These are phyloP conservation scores for Allygus modestus DNA, from an alignment of 2,888 invertebrate species.

Conservation along the genomic window DNA sequence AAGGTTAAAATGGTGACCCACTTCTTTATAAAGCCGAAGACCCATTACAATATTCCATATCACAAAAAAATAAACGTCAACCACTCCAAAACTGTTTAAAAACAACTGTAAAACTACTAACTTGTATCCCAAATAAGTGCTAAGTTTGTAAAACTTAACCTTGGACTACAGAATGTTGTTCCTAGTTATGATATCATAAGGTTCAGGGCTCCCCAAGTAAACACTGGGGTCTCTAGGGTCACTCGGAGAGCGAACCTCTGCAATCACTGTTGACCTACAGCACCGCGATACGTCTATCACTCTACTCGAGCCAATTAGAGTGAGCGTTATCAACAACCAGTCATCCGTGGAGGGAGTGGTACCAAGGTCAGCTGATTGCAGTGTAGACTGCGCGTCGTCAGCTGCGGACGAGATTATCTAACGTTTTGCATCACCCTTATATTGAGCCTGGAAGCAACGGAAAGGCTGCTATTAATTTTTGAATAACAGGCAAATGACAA, in stretches of 20 bases:
- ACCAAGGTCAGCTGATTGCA: conserved; percentile 11
- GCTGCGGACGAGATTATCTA: too few relatives aligned
- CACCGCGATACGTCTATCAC: background rate
- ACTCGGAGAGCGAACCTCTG: background rate
- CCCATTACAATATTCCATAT: too few relatives aligned
- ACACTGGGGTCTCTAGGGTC: conserved; percentile 12
- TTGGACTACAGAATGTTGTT: background rate
- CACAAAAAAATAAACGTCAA: too few relatives aligned
- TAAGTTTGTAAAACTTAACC: background rate
- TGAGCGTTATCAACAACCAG: background rate
- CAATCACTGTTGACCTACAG: conserved; percentile 5
- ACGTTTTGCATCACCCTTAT: too few relatives aligned
- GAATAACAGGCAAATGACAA: too few relatives aligned
- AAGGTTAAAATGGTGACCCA: too few relatives aligned
- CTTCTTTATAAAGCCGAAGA: too few relatives aligned
- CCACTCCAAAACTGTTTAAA: too few relatives aligned
- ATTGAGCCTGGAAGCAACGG: too few relatives aligned
- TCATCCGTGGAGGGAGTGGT: background rate
- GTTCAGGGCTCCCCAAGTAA: background rate
- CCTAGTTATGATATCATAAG: background rate
- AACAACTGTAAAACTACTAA: too few relatives aligned
- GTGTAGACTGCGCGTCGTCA: conserved; percentile 25
- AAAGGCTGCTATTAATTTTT: too few relatives aligned
- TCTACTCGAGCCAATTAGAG: conserved; percentile 1
- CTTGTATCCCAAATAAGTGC: too few relatives aligned